phyloP scores from a whole-genome alignment of 2,888 invertebrate genomes.

The Ichneumon xanthorius region DNA sequence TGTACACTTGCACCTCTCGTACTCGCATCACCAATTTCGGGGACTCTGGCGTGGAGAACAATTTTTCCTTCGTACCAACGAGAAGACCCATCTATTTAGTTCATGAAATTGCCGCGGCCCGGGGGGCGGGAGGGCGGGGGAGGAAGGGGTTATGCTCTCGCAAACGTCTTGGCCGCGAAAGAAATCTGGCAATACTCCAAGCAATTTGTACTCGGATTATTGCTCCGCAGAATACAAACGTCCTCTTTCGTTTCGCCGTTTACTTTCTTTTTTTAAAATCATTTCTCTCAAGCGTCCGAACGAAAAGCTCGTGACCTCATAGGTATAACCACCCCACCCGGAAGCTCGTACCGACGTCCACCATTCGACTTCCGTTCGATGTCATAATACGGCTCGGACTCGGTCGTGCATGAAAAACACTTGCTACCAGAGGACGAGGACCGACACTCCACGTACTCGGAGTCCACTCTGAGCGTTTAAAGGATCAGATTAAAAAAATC shows the following conservation, averaged over 20 bases:
- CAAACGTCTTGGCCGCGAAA: constrained; percentile 32
- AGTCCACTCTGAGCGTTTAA: neutral
- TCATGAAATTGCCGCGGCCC: constrained; percentile 48
- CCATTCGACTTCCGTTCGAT: constrained; percentile 12
- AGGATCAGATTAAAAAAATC: neutral
- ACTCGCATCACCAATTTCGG: constrained; percentile 52
- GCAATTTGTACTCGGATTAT: constrained; percentile 68
- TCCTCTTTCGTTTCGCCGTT: constrained; percentile 42
- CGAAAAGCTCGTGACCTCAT: constrained; percentile 15
- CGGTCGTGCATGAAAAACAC: constrained; percentile 9
- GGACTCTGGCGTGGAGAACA: constrained; percentile 10
- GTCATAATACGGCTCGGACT: constrained; percentile 5
- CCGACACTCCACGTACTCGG: neutral
- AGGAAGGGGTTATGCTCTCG: neutral
- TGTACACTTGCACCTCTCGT: constrained; percentile 36
- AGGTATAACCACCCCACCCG: neutral
- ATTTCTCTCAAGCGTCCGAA: constrained; percentile 20
- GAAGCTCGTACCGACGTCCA: neutral
- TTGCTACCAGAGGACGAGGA: neutral
- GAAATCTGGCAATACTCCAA: constrained; percentile 67
- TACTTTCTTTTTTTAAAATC: constrained; percentile 8
- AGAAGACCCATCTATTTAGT: constrained; percentile 59
- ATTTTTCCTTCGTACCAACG: constrained; percentile 8
- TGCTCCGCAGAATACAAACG: constrained; percentile 65
- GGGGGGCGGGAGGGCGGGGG: neutral